A percentile compares a stretch with the other conserved stretches of the same genome.
Evolutionary conservation across 2,113 vertebrate genomes (phyloP).

Genomic region (Hypocryptadius cinnamomeus): DNA sequence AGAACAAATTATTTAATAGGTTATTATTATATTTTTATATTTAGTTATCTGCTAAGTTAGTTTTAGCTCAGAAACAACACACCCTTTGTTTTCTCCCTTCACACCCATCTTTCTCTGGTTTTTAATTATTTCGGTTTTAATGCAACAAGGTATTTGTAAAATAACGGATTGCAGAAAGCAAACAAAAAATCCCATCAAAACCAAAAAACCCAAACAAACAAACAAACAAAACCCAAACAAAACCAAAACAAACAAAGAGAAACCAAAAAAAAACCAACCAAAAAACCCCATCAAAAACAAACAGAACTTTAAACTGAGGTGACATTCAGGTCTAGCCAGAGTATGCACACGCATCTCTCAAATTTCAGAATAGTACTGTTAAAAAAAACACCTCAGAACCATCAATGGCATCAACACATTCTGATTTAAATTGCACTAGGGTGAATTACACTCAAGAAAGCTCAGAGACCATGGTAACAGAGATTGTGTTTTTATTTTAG

Average conservation of each 20-base stretch:
- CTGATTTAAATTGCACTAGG: neutral
- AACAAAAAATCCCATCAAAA: neutral
- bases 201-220: neutral
- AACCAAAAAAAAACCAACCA: too few species aligned
- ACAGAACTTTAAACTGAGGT: neutral
- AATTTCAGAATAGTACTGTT: too few species aligned
- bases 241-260: too few species aligned
- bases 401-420: neutral
- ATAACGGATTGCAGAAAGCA: neutral
- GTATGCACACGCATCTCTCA: neutral
- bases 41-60: neutral
- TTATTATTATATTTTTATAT: neutral
- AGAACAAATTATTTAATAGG: neutral
- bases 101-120: accelerated
- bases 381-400: neutral
- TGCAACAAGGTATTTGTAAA: neutral
- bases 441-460: neutral
- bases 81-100: neutral
- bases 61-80: neutral
- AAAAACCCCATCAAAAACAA: neutral
- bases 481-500: neutral
- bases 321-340: neutral
- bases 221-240: neutral
- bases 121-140: neutral
- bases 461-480: neutral